These are phyloP conservation scores for Orthochromis malagaraziensis DNA, from an alignment of 2,113 vertebrate species.

Conservation along the genomic window DNA sequence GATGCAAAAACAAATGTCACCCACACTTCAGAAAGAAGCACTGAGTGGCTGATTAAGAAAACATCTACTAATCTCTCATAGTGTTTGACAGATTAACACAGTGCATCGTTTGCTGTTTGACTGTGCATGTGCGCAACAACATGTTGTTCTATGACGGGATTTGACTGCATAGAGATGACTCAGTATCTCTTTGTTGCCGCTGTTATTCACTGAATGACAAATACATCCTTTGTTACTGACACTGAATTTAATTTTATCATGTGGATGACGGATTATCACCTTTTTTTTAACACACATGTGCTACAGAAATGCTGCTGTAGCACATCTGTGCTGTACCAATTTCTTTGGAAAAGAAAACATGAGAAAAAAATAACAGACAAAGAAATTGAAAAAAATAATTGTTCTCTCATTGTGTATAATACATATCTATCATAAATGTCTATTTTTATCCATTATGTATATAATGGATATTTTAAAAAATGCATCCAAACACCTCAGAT, in stretches of 20 bases:
- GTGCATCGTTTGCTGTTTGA: background rate
- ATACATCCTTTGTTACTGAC: background rate
- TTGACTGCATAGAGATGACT: background rate
- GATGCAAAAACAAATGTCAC: background rate
- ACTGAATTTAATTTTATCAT: background rate
- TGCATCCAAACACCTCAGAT: background rate
- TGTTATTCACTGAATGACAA: background rate
- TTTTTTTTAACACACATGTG: background rate
- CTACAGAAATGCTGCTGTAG: background rate
- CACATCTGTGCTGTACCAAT: background rate
- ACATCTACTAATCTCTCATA: background rate
- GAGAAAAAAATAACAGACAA: background rate
- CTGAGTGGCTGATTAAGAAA: background rate
- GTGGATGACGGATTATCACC: background rate
- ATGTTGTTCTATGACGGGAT: background rate
- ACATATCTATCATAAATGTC: background rate
- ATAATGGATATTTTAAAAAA: rapidly evolving
- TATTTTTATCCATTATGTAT: background rate
- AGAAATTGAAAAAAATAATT: background rate
- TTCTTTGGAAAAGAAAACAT: background rate
- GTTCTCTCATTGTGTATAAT: background rate
- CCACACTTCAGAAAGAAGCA: background rate
- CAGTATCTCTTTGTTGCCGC: background rate
- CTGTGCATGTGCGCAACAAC: background rate
- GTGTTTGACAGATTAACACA: background rate